Percentiles rank a stretch among this genome's conserved stretches.
These are phyloP conservation scores for Rhabdophis nuchalis DNA, from an alignment of 2,797 vertebrate genomes.

Conservation along the genomic window DNA sequence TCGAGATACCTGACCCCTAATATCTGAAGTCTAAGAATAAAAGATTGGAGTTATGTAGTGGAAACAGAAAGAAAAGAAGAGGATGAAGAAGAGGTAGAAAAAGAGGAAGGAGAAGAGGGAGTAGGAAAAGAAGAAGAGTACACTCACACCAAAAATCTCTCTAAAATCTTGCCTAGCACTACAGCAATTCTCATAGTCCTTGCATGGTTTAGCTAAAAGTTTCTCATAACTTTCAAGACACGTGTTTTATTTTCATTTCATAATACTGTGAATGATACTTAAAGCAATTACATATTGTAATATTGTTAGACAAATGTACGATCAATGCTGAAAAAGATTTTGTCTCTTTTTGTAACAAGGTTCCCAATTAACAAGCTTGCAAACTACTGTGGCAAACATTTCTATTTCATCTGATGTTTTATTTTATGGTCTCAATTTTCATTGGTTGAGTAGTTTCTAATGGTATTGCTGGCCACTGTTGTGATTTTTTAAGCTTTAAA, in stretches of 20 bases:
- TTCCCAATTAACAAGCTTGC: not conserved
- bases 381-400: not conserved
- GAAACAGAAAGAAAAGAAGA: not conserved
- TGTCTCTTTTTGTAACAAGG: not conserved
- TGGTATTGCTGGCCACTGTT: not conserved
- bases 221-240: not conserved
- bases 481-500: not conserved
- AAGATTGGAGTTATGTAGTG: not conserved
- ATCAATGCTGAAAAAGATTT: not conserved
- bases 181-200: not conserved
- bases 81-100: too few relatives aligned
- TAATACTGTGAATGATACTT: not conserved
- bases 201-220: not conserved
- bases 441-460: not conserved
- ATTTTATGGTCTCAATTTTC: not conserved
- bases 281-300: constrained; percentile 38
- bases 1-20: not conserved
- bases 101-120: too few relatives aligned
- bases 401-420: not conserved
- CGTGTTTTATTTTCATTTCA: not conserved
- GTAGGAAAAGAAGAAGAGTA: too few relatives aligned
- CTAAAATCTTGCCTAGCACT: too few relatives aligned
- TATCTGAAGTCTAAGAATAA: not conserved
- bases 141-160: not conserved
- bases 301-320: not conserved